Evolutionary conservation across 2,888 invertebrate species (phyloP).

Genomic region (Drosophila rubida): DNA sequence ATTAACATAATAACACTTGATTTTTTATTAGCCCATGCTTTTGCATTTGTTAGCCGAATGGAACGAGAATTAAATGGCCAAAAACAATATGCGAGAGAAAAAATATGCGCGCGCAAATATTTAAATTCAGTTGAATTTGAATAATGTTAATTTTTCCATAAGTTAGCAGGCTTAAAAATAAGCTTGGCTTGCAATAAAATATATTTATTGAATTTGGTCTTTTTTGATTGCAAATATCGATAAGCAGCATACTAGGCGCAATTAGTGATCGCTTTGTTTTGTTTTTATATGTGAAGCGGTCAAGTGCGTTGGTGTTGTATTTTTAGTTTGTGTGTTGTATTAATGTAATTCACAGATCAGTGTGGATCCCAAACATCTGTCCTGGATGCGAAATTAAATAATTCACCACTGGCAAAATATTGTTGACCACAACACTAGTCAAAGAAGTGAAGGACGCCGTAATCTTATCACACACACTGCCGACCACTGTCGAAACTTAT

Average conservation of each 20-base stretch:
- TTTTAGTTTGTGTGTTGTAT: not conserved
- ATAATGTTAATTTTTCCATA: too few species aligned
- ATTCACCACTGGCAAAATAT: not conserved
- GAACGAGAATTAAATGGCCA: too few species aligned
- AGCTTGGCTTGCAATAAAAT: too few species aligned
- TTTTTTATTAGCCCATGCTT: too few species aligned
- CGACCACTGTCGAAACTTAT: slow-evolving; percentile 38
- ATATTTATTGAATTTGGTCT: slow-evolving; percentile 33
- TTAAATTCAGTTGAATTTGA: too few species aligned
- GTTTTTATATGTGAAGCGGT: slow-evolving; percentile 13
- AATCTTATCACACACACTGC: slow-evolving; percentile 57
- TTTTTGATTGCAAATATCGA: slow-evolving; percentile 9
- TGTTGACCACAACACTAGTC: not conserved
- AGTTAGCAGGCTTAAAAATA: not conserved
- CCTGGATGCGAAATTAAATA: not conserved
- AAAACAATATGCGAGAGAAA: too few species aligned
- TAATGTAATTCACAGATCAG: slow-evolving; percentile 15
- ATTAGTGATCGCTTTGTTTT: slow-evolving; percentile 40
- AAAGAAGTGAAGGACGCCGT: slow-evolving; percentile 3
- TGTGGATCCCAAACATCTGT: slow-evolving; percentile 30
- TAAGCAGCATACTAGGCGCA: slow-evolving; percentile 31
- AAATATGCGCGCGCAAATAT: too few species aligned
- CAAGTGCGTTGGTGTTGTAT: slow-evolving; percentile 8
- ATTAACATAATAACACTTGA: too few species aligned
- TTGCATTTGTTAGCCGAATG: too few species aligned